A percentile compares a stretch with the other conserved stretches of the same genome.
phyloP scores from a whole-genome alignment of 2,888 invertebrate genomes.

The Pollenia griseotomentosa region DNA sequence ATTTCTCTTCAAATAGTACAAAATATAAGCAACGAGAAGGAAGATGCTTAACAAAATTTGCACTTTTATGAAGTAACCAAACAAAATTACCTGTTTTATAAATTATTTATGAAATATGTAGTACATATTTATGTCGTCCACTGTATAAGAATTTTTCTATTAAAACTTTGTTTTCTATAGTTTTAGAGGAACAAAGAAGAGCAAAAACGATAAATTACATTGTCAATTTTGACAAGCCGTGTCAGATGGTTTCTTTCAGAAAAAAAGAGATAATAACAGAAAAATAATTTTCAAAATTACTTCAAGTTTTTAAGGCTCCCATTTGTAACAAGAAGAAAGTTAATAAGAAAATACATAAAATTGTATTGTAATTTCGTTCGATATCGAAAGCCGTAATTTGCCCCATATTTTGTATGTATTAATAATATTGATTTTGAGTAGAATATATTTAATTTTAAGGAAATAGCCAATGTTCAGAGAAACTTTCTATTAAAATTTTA shows the following conservation, averaged over 20 bases:
- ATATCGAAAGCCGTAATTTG: too few relatives aligned
- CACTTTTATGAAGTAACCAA: conserved; percentile 28
- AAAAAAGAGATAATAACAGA: not conserved
- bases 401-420: too few relatives aligned
- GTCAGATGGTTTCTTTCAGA: conserved; percentile 4
- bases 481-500: too few relatives aligned
- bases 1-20: conserved; percentile 28
- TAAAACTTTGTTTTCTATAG: conserved; percentile 40
- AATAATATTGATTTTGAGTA: too few relatives aligned
- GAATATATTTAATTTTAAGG: too few relatives aligned
- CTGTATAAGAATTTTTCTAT: conserved; percentile 36
- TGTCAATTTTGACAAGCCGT: conserved; percentile 32
- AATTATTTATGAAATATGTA: conserved; percentile 50
- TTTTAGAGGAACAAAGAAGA: conserved; percentile 10
- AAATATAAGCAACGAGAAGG: conserved; percentile 40
- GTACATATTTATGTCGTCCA: conserved; percentile 1
- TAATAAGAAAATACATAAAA: too few relatives aligned
- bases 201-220: conserved; percentile 29
- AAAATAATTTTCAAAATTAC: too few relatives aligned
- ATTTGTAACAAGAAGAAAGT: too few relatives aligned
- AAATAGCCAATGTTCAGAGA: too few relatives aligned
- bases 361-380: too few relatives aligned
- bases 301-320: too few relatives aligned
- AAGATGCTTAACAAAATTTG: conserved; percentile 40
- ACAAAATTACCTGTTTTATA: conserved; percentile 36